A percentile compares a stretch with the other conserved stretches of the same genome.
These are phyloP conservation scores for Pomacea maculata DNA, from an alignment of 1,140 invertebrate species.

Conservation along the genomic window DNA sequence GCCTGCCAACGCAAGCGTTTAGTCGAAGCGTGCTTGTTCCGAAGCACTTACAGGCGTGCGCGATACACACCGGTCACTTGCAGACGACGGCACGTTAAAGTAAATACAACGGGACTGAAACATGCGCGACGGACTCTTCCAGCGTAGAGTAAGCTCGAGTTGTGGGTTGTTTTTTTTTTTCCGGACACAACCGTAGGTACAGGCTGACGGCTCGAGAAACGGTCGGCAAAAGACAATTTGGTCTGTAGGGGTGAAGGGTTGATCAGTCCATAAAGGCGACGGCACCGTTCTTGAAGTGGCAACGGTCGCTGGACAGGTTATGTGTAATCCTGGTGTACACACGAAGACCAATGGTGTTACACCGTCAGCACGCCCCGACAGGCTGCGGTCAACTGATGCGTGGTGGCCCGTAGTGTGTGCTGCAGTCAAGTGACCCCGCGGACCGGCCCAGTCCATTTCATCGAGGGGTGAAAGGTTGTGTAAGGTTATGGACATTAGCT, in stretches of 20 bases:
- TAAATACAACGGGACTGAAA: no score
- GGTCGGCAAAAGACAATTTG: neutral
- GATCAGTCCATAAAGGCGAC: neutral
- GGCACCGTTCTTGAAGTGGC: constrained; percentile 5
- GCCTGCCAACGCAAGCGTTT: neutral
- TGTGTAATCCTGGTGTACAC: constrained; percentile 18
- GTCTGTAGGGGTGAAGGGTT: neutral
- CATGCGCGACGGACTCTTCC: no score
- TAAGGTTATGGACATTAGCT: constrained; percentile 43
- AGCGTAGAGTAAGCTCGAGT: no score
- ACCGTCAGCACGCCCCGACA: constrained; percentile 47
- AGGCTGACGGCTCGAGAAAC: neutral
- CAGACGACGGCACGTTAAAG: neutral
- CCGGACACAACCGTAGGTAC: no score
- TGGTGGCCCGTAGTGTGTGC: constrained; percentile 50
- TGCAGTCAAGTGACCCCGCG: constrained; percentile 52
- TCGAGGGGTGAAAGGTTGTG: constrained; percentile 50
- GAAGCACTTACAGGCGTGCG: no score
- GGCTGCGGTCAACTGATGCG: constrained; percentile 55
- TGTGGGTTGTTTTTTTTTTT: no score
- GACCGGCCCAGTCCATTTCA: constrained; percentile 51
- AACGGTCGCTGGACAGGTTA: neutral
- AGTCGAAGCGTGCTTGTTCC: no score
- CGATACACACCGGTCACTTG: neutral
- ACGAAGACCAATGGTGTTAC: constrained; percentile 24